phyloP scores from a whole-genome alignment of 2,888 invertebrate genomes.

The Deilephila elpenor region DNA sequence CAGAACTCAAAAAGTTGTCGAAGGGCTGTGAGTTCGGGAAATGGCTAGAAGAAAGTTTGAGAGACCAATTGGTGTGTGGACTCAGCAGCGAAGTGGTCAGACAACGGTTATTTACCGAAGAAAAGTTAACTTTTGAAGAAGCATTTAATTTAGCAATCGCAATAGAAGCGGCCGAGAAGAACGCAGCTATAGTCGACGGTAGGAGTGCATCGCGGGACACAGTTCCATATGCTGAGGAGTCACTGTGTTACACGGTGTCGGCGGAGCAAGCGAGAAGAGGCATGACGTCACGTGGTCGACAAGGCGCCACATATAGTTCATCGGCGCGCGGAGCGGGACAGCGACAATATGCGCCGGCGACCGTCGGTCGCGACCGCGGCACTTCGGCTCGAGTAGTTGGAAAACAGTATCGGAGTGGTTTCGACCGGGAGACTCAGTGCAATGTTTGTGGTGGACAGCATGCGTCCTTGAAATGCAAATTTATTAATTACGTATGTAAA shows the following conservation, averaged over 20 bases:
- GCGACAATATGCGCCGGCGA: neutral
- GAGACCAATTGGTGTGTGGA: conserved; percentile 33
- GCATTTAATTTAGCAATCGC: conserved; percentile 19
- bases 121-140: conserved; percentile 18
- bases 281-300: too few species aligned
- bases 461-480: conserved; percentile 28
- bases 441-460: conserved; percentile 25
- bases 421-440: neutral
- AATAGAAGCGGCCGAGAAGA: conserved; percentile 33
- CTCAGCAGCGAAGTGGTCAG: conserved; percentile 31
- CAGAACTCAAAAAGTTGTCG: conserved; percentile 19
- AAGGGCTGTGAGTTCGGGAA: conserved; percentile 26
- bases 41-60: conserved; percentile 21
- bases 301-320: too few species aligned
- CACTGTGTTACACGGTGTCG: too few species aligned
- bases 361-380: neutral
- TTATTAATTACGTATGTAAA: conserved; percentile 34
- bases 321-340: too few species aligned
- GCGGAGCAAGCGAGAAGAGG: too few species aligned
- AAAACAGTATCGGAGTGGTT: neutral
- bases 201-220: neutral
- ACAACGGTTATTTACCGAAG: conserved; percentile 34
- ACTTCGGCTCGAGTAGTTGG: neutral
- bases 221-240: neutral
- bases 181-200: conserved; percentile 28